Conservation (phyloP, 2,797 vertebrate genomes). For the Cuniculus paca region DNA sequence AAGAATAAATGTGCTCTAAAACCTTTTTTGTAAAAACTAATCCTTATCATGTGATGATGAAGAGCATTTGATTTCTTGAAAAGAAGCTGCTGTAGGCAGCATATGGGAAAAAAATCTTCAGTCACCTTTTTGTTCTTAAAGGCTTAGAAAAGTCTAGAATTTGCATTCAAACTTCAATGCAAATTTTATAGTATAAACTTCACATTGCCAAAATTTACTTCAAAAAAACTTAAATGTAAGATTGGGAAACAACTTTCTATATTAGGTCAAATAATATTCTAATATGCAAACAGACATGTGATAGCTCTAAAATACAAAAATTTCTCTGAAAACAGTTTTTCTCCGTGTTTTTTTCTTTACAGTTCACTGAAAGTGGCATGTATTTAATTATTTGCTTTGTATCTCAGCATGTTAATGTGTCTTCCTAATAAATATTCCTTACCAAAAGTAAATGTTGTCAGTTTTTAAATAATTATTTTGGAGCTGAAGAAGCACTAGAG, state of each 20-base stretch:
- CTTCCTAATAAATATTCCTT: conserved; percentile 81
- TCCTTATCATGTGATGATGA: conserved; percentile 4
- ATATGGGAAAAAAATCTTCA: conserved; percentile 14
- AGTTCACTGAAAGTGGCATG: conserved; percentile 12
- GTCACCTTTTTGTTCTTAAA: conserved; percentile 20
- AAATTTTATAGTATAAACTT: conserved; percentile 61
- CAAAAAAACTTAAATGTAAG: conserved; percentile 26
- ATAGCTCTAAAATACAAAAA: conserved; percentile 56
- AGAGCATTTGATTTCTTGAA: conserved; percentile 40
- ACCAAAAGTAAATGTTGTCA: conserved; percentile 48
- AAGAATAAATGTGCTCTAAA: conserved; percentile 61
- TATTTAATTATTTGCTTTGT: conserved; percentile 67
- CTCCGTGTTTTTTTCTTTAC: conserved; percentile 39
- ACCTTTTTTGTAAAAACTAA: conserved; percentile 46
- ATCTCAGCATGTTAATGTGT: conserved; percentile 72
- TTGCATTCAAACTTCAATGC: conserved; percentile 54
- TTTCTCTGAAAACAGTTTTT: conserved; percentile 71
- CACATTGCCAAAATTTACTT: background rate
- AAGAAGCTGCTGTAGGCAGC: background rate
- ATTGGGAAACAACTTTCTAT: background rate
- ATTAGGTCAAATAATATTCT: conserved; percentile 57
- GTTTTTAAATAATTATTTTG: conserved; percentile 43
- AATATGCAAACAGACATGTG: background rate
- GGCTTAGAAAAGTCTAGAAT: conserved; percentile 24
- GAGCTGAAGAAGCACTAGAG: background rate